Evolutionary conservation across 2,797 vertebrate species (phyloP), one percentile per base, ranked within the genome.

Genomic region (Manis javanica): DNA sequence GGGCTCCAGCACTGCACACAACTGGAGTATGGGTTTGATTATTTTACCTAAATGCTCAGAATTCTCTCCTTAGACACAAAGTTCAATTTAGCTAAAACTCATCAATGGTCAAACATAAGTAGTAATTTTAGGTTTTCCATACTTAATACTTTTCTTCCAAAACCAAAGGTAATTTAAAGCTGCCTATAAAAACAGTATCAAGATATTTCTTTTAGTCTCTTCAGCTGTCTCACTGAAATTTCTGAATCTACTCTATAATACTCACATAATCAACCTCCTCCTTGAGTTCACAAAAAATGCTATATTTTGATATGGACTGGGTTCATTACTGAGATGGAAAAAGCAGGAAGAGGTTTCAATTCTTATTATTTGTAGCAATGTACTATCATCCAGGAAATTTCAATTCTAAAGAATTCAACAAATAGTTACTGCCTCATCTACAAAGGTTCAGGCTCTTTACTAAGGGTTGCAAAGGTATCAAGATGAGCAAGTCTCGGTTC

Each of bases 101-200:
- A 34, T 49, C 85, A 64, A 26, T 10, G 55, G 64, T 26, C 69
- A 86, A 81, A 64, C 1, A 64, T 16, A 75, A 87, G 39, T 63
- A n/a, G 46, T 63, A n/a, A 88, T 69, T 74, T 88, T 49, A 42
- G 29, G 18, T 84, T 83, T 75, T 51, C 85, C 55, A 53, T 75
- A 96, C n/a, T 85, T 86, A 90, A 95, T 39, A 83, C 14, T 39
- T 61, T 34, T 53, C 42, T 75, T 86, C 39, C 12, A 64, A 90
- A 92, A 78, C 9, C 31, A 94, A 82, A 86, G 24, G 11, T 85
- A 87, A 96, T 29, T 77, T 78, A 69, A 75, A 91, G 59, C 37
- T 71, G 34, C 61, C 72, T 77, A 34, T 77, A 71, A 95, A 92
- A 95, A 46, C 24, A 79, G 1, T 34, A 87, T 31, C 53, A 77